A percentile compares a stretch with the other conserved stretches of the same genome.
Conservation (phyloP, 2,113 vertebrate species). For the Capricornis sumatraensis region DNA sequence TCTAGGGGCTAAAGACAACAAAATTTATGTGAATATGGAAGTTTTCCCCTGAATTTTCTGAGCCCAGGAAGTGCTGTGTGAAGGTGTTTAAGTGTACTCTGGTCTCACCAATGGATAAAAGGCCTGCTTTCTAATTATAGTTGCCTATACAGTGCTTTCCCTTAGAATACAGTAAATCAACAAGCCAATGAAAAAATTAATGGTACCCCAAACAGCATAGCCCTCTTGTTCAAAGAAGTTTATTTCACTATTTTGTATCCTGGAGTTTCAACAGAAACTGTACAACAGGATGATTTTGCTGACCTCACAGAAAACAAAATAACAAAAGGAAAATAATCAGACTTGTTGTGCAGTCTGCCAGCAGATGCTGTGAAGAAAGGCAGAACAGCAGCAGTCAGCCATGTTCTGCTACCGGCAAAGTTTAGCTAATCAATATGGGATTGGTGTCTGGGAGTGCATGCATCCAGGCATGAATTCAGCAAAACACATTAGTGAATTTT, state of each 20-base stretch:
- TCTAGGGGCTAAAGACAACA: neutral
- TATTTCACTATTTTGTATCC: conserved; percentile 39
- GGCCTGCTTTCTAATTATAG: conserved; percentile 7
- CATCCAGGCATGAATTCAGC: neutral
- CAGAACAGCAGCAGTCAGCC: neutral
- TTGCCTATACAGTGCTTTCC: neutral
- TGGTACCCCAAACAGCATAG: neutral
- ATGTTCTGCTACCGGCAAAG: neutral
- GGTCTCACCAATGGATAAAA: neutral
- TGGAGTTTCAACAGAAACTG: conserved; percentile 17
- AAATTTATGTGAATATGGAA: neutral
- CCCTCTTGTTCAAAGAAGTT: conserved; percentile 31
- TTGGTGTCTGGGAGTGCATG: neutral
- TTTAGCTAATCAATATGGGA: conserved; percentile 21
- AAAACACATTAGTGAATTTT: neutral
- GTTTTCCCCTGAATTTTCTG: conserved; percentile 13
- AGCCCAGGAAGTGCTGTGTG: neutral
- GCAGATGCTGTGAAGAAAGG: conserved; percentile 43
- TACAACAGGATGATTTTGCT: conserved; percentile 58
- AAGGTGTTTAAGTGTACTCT: neutral
- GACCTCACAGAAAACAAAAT: conserved; percentile 58
- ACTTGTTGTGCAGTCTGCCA: neutral
- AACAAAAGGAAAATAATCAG: conserved; percentile 52
- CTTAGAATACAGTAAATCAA: conserved; percentile 3
- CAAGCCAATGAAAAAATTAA: conserved; percentile 18